Conservation (phyloP, 2,113 vertebrate genomes). For the Pogona vitticeps region DNA sequence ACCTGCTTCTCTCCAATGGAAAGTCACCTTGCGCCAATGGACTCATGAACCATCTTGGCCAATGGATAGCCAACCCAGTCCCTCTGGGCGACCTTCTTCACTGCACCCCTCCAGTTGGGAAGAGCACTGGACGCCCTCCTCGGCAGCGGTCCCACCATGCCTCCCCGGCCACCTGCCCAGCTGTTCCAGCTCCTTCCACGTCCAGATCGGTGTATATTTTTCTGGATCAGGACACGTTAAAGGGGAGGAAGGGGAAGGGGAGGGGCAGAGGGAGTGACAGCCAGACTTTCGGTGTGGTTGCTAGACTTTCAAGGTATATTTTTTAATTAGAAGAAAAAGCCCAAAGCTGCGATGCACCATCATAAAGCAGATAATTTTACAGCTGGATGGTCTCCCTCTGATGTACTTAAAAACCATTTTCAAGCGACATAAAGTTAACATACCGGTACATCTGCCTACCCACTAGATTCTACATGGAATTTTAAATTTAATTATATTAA, state of each 20-base stretch:
- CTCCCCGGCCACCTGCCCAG: not conserved
- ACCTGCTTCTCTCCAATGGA: no score
- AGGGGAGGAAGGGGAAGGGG: constrained; percentile 36
- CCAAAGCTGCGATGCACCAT: constrained; percentile 70
- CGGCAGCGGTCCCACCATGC: not conserved
- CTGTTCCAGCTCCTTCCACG: no score
- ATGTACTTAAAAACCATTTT: constrained; percentile 94
- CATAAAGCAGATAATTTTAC: constrained; percentile 95
- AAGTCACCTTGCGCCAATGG: no score
- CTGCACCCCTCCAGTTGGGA: not conserved
- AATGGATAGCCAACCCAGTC: no score
- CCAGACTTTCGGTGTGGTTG: not conserved
- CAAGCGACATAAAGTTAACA: constrained; percentile 99
- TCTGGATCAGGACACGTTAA: not conserved
- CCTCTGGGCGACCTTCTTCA: no score
- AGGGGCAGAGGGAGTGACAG: not conserved
- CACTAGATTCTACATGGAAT: constrained; percentile 89
- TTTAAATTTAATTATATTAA: constrained; percentile 91
- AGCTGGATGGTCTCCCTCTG: constrained; percentile 90
- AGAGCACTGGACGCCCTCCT: not conserved
- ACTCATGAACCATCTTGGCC: no score
- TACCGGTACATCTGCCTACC: constrained; percentile 89
- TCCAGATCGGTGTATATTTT: not conserved
- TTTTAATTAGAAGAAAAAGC: constrained; percentile 82
- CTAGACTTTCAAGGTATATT: constrained; percentile 72